Evolutionary conservation across 2,113 vertebrate species (phyloP).

Genomic region (Syngnathoides biaculeatus): DNA sequence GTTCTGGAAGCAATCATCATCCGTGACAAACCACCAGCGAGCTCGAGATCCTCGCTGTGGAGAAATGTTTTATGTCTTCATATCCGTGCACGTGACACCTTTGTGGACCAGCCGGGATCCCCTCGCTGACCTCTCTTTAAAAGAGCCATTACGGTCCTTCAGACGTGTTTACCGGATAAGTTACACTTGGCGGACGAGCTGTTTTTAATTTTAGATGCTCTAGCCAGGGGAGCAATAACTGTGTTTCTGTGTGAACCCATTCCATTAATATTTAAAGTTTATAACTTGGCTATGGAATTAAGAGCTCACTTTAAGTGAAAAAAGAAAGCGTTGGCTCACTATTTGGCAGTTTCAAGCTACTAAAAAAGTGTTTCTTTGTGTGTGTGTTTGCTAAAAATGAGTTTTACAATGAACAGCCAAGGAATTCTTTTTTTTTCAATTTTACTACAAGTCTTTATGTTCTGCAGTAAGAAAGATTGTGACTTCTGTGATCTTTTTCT

Average conservation of each 20-base stretch:
- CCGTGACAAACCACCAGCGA: conserved; percentile 65
- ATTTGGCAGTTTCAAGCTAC: neutral
- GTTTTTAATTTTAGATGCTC: neutral
- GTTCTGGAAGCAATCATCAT: conserved; percentile 73
- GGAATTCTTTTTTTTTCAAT: too few relatives aligned
- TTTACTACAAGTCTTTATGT: too few relatives aligned
- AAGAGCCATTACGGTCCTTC: conserved; percentile 9
- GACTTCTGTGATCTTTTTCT: neutral
- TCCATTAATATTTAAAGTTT: too few relatives aligned
- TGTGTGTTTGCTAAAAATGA: too few relatives aligned
- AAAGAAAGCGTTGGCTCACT: neutral
- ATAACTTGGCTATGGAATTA: too few relatives aligned
- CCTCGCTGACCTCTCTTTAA: conserved; percentile 33
- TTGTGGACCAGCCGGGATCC: conserved; percentile 32
- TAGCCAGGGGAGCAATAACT: neutral
- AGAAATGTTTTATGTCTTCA: conserved; percentile 72
- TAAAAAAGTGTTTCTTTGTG: too few relatives aligned
- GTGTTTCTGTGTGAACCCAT: too few relatives aligned
- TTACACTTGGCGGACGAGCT: neutral
- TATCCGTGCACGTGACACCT: conserved; percentile 64
- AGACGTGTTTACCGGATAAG: neutral
- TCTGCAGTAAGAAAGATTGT: too few relatives aligned
- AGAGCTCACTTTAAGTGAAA: neutral
- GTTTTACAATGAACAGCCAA: too few relatives aligned
- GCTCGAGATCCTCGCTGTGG: conserved; percentile 68